Evolutionary conservation across 1,140 invertebrate genomes (phyloP).

Genomic region (Scaptomyza pallida): DNA sequence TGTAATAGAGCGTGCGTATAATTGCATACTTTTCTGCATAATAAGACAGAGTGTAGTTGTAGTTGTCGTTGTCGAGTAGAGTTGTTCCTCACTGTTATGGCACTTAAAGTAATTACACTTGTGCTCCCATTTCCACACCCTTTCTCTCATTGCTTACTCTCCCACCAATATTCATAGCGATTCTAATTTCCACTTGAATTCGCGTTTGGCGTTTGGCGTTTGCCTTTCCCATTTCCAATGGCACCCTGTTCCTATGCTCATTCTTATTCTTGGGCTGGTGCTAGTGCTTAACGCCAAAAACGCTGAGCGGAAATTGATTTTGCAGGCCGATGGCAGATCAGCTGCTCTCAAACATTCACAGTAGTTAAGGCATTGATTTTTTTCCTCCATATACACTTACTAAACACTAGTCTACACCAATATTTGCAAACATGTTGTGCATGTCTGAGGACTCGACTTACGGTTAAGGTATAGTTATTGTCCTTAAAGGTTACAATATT

Average conservation of each 20-base stretch:
- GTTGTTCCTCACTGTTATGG: constrained; percentile 30
- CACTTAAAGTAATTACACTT: constrained; percentile 70
- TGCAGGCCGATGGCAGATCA: constrained; percentile 68
- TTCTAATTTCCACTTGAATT: constrained; percentile 3
- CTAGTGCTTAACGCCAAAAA: constrained; percentile 40
- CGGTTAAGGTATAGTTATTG: too few species aligned
- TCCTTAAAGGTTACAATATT: too few species aligned
- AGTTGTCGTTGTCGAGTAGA: neutral
- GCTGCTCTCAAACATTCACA: constrained; percentile 37
- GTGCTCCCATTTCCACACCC: neutral
- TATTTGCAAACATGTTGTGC: neutral
- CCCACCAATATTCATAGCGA: neutral
- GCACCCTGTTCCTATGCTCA: neutral
- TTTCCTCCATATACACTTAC: constrained; percentile 8
- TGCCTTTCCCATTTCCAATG: neutral
- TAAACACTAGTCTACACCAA: neutral
- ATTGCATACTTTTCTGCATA: constrained; percentile 64
- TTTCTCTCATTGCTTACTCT: neutral
- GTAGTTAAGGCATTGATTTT: constrained; percentile 44
- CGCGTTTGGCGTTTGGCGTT: neutral
- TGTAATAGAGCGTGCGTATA: constrained; percentile 58
- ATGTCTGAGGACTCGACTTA: too few species aligned
- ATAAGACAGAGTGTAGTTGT: constrained; percentile 14
- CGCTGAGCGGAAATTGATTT: constrained; percentile 76
- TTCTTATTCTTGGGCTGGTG: neutral